Evolutionary conservation across 2,888 invertebrate genomes (phyloP), one percentile per base, ranked within the genome.

Genomic region (Mesorhabditis belari): DNA sequence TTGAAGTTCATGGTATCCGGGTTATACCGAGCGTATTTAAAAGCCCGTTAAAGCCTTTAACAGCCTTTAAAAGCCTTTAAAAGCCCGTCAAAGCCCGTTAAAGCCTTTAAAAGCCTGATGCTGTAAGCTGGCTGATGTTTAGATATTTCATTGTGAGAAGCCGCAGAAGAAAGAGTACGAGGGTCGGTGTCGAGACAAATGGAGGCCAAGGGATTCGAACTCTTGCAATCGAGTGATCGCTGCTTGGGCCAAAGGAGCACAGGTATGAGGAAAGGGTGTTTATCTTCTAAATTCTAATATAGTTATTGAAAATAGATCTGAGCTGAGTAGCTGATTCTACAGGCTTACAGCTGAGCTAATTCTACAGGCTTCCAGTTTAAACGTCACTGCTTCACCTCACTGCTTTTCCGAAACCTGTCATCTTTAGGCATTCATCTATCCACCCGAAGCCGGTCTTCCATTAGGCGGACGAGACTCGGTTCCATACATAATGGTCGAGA

Each of bases 221-320:
- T 87, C 88, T 12, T 91, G 90, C 79, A 87, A 88, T 71, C 85
- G 90, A 82, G 93, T 94, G 0, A 85, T 93, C 70, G 91, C 91
- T 0, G 94, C 93, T 0, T 98, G 98, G 96, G 96, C 98, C 0
- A 96, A 98, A 94, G 98, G 98, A 0, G 96, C 96, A 12, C 69
- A 77, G 73, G 84, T 83, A 66, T n/a, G n/a, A n/a, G n/a, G n/a
- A n/a, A n/a, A n/a, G n/a, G n/a, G n/a, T n/a, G n/a, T n/a, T n/a
- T n/a, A n/a, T n/a, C n/a, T n/a, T n/a, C n/a, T n/a, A n/a, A n/a
- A n/a, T n/a, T n/a, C n/a, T n/a, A n/a, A n/a, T n/a, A n/a, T n/a
- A n/a, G n/a, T n/a, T n/a, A n/a, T n/a, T n/a, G n/a, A n/a, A n/a
- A n/a, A n/a, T n/a, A n/a, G n/a, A n/a, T n/a, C n/a, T n/a, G n/a